phyloP scores from a whole-genome alignment of 2,113 vertebrate species.

The Corapipo altera region DNA sequence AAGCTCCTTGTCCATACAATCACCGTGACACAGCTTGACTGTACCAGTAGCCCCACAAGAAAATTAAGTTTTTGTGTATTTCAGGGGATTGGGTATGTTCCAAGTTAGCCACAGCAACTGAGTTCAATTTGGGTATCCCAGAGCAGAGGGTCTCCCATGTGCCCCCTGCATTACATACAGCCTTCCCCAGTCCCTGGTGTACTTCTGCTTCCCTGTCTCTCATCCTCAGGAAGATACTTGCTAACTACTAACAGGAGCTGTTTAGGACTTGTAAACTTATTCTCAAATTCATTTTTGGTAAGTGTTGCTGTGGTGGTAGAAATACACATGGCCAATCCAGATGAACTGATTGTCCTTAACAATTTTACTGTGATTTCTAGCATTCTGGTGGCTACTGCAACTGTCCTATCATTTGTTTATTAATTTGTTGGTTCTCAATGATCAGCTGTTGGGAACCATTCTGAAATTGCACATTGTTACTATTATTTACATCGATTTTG shows the following conservation, averaged over 20 bases:
- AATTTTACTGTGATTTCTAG: neutral
- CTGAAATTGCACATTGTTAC: slow-evolving; percentile 25
- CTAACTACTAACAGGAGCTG: neutral
- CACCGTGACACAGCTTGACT: neutral
- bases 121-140: neutral
- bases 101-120: neutral
- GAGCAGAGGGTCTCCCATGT: neutral
- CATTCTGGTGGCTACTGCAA: neutral
- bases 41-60: neutral
- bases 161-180: neutral
- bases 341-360: neutral
- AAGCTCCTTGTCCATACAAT: neutral
- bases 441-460: neutral
- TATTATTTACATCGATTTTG: slow-evolving; percentile 4
- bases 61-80: neutral
- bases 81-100: neutral
- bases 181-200: neutral
- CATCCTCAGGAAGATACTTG: neutral
- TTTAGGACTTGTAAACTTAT: neutral
- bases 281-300: neutral
- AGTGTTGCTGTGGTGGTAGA: neutral
- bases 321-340: neutral
- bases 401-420: neutral
- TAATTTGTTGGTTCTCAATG: slow-evolving; percentile 2
- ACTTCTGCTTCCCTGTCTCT: neutral